These are phyloP conservation scores for Micropoecilia bifurca DNA, from an alignment of 2,797 vertebrate species.

Conservation along the genomic window DNA sequence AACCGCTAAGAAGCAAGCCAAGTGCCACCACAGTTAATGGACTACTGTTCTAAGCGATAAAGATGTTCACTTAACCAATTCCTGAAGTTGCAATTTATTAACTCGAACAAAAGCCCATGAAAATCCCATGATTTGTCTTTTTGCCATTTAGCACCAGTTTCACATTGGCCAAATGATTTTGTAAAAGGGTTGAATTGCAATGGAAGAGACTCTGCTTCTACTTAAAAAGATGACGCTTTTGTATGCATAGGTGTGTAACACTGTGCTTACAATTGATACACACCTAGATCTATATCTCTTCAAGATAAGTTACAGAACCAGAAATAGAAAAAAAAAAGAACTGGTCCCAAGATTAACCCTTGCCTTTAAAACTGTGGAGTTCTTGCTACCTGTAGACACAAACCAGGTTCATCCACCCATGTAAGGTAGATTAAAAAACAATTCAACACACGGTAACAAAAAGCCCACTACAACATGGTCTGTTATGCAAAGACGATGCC, in stretches of 20 bases:
- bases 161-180: not conserved
- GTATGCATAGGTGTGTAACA: not conserved
- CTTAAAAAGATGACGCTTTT: not conserved
- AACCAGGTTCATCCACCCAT: not conserved
- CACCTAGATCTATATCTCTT: not conserved
- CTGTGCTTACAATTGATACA: not conserved
- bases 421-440: not conserved
- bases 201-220: not conserved
- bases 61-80: conserved; percentile 1
- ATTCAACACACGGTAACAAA: not conserved
- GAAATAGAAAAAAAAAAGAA: not conserved
- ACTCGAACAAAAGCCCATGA: not conserved
- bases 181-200: not conserved
- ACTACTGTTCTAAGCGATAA: not conserved
- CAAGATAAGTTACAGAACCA: not conserved
- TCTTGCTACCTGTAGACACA: not conserved
- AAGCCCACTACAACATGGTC: not conserved
- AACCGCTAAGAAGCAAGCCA: not conserved
- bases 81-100: not conserved
- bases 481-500: not conserved
- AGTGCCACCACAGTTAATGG: not conserved
- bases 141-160: not conserved
- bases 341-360: not conserved
- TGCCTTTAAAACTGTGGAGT: not conserved
- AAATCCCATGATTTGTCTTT: not conserved